phyloP scores from a whole-genome alignment of 2,113 vertebrate genomes.

The Lathamus discolor region DNA sequence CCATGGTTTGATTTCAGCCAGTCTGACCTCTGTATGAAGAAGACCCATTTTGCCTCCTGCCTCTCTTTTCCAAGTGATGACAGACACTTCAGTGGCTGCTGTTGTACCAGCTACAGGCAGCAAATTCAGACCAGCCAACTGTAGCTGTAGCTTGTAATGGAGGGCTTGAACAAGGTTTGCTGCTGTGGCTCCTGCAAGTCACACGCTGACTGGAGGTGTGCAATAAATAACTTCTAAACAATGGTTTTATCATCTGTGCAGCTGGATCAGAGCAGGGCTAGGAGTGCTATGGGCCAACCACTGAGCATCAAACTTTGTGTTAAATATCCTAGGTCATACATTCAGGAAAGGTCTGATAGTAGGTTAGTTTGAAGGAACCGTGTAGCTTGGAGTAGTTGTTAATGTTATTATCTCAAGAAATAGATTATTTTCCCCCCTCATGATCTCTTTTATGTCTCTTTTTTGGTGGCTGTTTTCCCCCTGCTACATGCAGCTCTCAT shows the following conservation, averaged over 20 bases:
- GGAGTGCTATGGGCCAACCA: background rate
- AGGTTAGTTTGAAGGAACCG: background rate
- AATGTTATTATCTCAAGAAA: background rate
- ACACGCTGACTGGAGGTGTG: constrained; percentile 12
- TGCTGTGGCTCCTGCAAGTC: background rate
- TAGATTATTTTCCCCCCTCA: background rate
- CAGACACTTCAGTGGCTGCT: background rate
- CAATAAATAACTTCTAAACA: constrained; percentile 61
- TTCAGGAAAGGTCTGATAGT: background rate
- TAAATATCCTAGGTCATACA: background rate
- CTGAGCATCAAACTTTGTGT: background rate
- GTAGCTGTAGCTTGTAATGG: background rate
- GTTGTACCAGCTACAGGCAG: background rate
- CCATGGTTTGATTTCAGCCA: background rate
- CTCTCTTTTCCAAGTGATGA: background rate
- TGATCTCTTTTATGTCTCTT: background rate
- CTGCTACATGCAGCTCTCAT: background rate
- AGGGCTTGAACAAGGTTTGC: background rate
- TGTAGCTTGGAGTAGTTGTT: background rate
- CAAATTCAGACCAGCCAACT: background rate
- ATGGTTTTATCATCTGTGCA: background rate
- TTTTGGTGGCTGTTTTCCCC: background rate
- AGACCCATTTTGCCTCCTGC: background rate
- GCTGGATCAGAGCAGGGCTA: background rate
- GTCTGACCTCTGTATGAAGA: background rate